Percentiles rank a stretch among this genome's conserved stretches.
Conservation (phyloP, 1,140 invertebrate genomes). For the Phthorimaea operculella region DNA sequence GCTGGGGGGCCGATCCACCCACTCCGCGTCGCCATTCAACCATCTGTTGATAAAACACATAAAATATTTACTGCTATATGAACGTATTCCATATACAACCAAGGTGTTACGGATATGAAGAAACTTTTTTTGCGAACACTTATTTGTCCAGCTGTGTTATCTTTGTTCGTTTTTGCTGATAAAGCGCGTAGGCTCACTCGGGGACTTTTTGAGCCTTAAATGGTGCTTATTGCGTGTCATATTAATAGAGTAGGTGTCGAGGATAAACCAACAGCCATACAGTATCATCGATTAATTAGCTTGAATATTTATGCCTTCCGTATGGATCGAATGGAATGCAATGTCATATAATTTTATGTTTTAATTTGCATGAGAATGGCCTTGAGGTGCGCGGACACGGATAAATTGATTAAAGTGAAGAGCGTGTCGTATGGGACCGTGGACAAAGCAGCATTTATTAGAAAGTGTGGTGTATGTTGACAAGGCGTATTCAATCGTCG, state of each 20-base stretch:
- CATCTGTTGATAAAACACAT: slow-evolving; percentile 35
- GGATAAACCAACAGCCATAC: slow-evolving; percentile 3
- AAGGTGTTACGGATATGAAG: background rate
- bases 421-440: background rate
- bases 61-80: background rate
- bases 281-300: slow-evolving; percentile 6
- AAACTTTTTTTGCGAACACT: slow-evolving; percentile 1
- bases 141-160: slow-evolving; percentile 11
- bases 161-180: slow-evolving; percentile 10
- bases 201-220: slow-evolving; percentile 6
- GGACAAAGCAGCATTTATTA: slow-evolving; percentile 30
- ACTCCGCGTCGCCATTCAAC: slow-evolving; percentile 53
- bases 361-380: slow-evolving; percentile 18
- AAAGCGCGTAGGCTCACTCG: slow-evolving; percentile 20
- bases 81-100: background rate
- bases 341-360: background rate
- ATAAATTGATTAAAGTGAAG: background rate
- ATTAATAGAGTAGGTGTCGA: slow-evolving; percentile 11
- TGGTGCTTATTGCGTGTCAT: background rate
- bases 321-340: slow-evolving; percentile 9
- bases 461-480: slow-evolving; percentile 30
- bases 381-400: background rate
- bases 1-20: slow-evolving; percentile 44
- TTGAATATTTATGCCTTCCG: slow-evolving; percentile 19
- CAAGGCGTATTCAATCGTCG: background rate